Evolutionary conservation across 2,888 invertebrate species (phyloP).

Genomic region (Rutpela maculata): DNA sequence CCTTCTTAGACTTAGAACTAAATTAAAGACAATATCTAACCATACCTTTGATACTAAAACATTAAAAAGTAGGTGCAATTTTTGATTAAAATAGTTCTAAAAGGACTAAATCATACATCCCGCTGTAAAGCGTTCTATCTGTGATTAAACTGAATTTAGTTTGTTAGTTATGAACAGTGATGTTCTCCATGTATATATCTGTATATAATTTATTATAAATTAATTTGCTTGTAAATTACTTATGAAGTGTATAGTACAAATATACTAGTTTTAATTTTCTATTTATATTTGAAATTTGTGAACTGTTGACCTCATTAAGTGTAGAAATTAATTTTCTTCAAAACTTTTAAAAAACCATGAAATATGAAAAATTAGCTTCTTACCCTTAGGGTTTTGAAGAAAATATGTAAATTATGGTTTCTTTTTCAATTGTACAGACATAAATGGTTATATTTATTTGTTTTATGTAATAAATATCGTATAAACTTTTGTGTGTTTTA

Average conservation of each 20-base stretch:
- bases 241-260: conserved; percentile 44
- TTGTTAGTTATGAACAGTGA: conserved; percentile 21
- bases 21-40: not conserved
- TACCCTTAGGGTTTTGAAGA: not conserved
- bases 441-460: conserved; percentile 7
- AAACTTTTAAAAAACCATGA: not conserved
- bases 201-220: conserved; percentile 33
- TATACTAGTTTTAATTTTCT: conserved; percentile 40
- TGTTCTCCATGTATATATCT: conserved; percentile 42
- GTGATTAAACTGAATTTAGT: conserved; percentile 41
- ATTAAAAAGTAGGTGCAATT: conserved; percentile 25
- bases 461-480: not conserved
- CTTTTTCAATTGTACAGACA: not conserved
- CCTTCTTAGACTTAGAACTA: conserved; percentile 14
- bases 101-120: conserved; percentile 28
- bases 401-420: not conserved
- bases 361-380: not conserved
- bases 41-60: conserved; percentile 2
- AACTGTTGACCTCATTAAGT: not conserved
- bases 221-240: conserved; percentile 27
- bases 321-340: not conserved
- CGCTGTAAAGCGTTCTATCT: conserved; percentile 45
- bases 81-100: conserved; percentile 8
- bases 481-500: not conserved
- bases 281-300: conserved; percentile 15